phyloP scores from a whole-genome alignment of 2,888 invertebrate species.

The Craniophora ligustri region DNA sequence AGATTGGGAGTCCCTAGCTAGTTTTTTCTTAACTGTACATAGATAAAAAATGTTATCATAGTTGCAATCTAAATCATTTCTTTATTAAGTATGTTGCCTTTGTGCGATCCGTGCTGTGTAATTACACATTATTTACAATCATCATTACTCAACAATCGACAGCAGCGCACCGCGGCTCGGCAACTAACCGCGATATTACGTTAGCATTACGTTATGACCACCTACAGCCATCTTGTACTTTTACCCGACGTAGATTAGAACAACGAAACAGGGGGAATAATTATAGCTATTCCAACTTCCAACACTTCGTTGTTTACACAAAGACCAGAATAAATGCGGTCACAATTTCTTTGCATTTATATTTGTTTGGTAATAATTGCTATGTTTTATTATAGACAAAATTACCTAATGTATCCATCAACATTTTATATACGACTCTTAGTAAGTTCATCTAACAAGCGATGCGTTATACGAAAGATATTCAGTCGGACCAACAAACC shows the following conservation, averaged over 20 bases:
- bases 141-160: slow-evolving; percentile 69
- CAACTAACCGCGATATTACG: slow-evolving; percentile 64
- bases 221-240: slow-evolving; percentile 37
- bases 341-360: neutral
- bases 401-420: slow-evolving; percentile 14
- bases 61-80: slow-evolving; percentile 47
- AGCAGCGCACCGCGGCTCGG: slow-evolving; percentile 38
- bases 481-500: slow-evolving; percentile 63
- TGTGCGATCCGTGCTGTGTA: slow-evolving; percentile 53
- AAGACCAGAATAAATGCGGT: slow-evolving; percentile 28
- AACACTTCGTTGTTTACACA: slow-evolving; percentile 30
- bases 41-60: slow-evolving; percentile 35
- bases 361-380: neutral
- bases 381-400: too few species aligned
- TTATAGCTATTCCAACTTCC: slow-evolving; percentile 26
- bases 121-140: slow-evolving; percentile 70
- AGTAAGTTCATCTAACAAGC: slow-evolving; percentile 45
- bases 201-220: slow-evolving; percentile 55
- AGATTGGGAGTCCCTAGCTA: too few species aligned
- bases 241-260: slow-evolving; percentile 36
- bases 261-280: slow-evolving; percentile 37
- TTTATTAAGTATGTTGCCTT: slow-evolving; percentile 53
- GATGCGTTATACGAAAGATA: slow-evolving; percentile 68
- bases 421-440: slow-evolving; percentile 23
- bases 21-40: slow-evolving; percentile 10